A percentile compares a stretch with the other conserved stretches of the same genome.
These are phyloP conservation scores for Protobothrops flavoviridis DNA, from an alignment of 2,113 vertebrate genomes.

Conservation along the genomic window DNA sequence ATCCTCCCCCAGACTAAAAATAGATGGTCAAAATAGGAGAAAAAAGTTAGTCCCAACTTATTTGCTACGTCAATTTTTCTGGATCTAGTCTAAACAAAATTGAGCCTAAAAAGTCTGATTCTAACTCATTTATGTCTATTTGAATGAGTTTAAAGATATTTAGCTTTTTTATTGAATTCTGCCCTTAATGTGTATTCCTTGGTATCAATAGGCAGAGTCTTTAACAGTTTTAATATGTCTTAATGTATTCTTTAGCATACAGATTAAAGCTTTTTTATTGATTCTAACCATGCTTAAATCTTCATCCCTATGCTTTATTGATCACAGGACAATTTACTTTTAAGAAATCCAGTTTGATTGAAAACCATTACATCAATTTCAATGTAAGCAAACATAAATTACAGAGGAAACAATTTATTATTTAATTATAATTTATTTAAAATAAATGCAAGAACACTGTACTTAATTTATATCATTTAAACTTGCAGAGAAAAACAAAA, in stretches of 20 bases:
- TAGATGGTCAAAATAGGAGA: neutral
- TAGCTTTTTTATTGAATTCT: neutral
- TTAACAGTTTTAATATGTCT: neutral
- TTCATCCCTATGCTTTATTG: neutral
- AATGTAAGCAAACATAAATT: neutral
- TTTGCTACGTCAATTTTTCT: neutral
- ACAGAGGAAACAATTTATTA: neutral
- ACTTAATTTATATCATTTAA: neutral
- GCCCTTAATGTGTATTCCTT: neutral
- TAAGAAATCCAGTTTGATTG: neutral
- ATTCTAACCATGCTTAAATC: neutral
- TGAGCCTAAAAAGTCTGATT: neutral
- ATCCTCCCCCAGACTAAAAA: neutral
- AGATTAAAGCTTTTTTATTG: neutral
- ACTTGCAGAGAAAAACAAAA: neutral
- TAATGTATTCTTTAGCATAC: neutral
- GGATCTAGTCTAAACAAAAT: neutral
- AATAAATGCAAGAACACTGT: neutral
- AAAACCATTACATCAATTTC: neutral
- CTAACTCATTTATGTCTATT: neutral
- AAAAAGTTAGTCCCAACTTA: neutral
- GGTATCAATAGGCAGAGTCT: neutral
- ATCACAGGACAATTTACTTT: neutral
- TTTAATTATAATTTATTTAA: neutral
- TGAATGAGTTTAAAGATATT: neutral